Percentiles rank a stretch among this genome's conserved stretches.
These are phyloP conservation scores for Condylostylus longicornis DNA, from an alignment of 1,140 invertebrate species.

Conservation along the genomic window DNA sequence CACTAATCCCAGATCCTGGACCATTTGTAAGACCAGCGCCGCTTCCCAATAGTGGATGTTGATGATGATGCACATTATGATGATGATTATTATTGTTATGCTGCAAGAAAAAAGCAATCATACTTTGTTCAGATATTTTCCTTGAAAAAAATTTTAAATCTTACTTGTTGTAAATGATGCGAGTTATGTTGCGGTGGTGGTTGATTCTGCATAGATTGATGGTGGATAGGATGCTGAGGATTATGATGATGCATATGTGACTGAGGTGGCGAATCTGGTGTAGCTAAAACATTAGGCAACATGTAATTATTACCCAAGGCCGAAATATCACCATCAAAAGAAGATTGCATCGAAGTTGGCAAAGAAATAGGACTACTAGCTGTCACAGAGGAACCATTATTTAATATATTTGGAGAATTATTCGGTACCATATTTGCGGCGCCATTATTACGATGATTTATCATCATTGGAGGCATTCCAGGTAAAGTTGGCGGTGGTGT, in stretches of 20 bases:
- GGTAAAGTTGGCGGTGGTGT: slow-evolving; percentile 15
- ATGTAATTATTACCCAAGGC: slow-evolving; percentile 30
- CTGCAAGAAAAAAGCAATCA: no score
- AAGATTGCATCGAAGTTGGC: slow-evolving; percentile 54
- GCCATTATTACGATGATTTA: no score
- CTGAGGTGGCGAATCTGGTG: slow-evolving; percentile 29
- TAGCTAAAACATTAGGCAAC: slow-evolving; percentile 34
- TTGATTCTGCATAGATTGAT: slow-evolving; percentile 28
- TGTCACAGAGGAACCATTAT: slow-evolving; percentile 34
- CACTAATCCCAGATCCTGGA: no score
- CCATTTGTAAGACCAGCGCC: slow-evolving; percentile 7
- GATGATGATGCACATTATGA: slow-evolving; percentile 2
- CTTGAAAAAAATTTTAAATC: no score
- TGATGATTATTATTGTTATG: no score
- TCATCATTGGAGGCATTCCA: slow-evolving; percentile 12
- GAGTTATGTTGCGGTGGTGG: slow-evolving; percentile 33
- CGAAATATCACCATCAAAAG: slow-evolving; percentile 49
- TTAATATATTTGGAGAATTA: slow-evolving; percentile 8
- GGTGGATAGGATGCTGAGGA: slow-evolving; percentile 3
- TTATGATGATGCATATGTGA: slow-evolving; percentile 10
- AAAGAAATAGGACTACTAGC: slow-evolving; percentile 48
- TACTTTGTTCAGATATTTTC: no score
- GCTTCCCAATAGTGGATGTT: slow-evolving; percentile 10
- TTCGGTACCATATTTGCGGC: no score
- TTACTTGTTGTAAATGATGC: slow-evolving; percentile 9